Percentiles rank a stretch among this genome's conserved stretches.
Conservation (phyloP, 2,797 vertebrate genomes). For the Rhinogobio ventralis region DNA sequence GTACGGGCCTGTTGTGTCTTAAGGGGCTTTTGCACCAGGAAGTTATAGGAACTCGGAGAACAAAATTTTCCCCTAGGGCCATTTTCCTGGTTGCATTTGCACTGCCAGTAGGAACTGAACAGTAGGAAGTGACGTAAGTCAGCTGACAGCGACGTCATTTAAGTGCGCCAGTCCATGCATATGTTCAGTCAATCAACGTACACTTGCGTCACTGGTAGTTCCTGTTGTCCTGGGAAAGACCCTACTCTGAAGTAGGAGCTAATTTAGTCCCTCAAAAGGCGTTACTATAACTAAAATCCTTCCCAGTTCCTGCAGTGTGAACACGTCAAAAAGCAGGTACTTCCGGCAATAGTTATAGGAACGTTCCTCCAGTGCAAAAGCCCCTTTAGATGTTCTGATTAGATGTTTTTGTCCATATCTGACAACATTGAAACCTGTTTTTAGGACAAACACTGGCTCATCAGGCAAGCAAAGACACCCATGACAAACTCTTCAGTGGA, state of each 20-base stretch:
- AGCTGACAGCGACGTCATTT: neutral
- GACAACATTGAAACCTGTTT: neutral
- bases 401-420: neutral
- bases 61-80: neutral
- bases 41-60: neutral
- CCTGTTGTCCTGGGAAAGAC: neutral
- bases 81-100: neutral
- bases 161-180: neutral
- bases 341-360: neutral
- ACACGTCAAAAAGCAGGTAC: neutral
- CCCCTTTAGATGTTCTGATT: neutral
- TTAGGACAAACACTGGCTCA: conserved; percentile 98
- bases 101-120: neutral
- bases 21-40: neutral
- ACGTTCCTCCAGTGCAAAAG: neutral
- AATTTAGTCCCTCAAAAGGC: neutral
- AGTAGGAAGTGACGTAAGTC: too few species aligned
- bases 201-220: neutral
- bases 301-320: too few species aligned
- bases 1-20: conserved; percentile 68
- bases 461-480: conserved; percentile 95
- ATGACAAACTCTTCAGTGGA: conserved; percentile 94
- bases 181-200: neutral
- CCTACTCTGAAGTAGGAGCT: neutral
- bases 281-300: neutral